Evolutionary conservation across 2,888 invertebrate genomes (phyloP).

Genomic region (Macrophya alboannulata): DNA sequence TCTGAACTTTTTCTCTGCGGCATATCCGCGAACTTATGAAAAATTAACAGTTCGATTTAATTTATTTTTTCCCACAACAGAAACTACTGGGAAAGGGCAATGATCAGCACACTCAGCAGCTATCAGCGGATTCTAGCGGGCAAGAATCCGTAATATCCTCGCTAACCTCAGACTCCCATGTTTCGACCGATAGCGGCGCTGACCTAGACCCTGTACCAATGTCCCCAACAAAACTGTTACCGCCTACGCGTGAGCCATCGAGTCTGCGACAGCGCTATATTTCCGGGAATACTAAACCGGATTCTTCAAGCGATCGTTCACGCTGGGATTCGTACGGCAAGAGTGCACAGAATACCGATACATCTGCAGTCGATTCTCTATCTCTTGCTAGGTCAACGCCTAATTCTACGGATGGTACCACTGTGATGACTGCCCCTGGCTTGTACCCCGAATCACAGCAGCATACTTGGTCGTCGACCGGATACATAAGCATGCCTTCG

Average conservation of each 20-base stretch:
- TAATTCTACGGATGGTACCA: slow-evolving; percentile 70
- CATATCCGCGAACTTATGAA: background rate
- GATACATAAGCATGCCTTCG: slow-evolving; percentile 76
- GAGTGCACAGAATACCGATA: slow-evolving; percentile 71
- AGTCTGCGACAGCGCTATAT: slow-evolving; percentile 77
- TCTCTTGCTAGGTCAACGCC: slow-evolving; percentile 77
- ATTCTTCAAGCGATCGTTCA: slow-evolving; percentile 54
- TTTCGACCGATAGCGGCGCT: slow-evolving; percentile 79
- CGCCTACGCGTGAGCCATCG: slow-evolving; percentile 75
- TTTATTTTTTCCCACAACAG: slow-evolving; percentile 63
- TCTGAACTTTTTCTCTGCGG: background rate
- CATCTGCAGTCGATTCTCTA: slow-evolving; percentile 69
- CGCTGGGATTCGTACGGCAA: slow-evolving; percentile 77
- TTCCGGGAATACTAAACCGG: slow-evolving; percentile 64
- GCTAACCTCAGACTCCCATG: slow-evolving; percentile 81
- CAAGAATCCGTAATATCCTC: slow-evolving; percentile 83
- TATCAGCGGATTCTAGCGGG: slow-evolving; percentile 82
- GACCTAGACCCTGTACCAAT: slow-evolving; percentile 74
- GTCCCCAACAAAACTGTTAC: slow-evolving; percentile 72
- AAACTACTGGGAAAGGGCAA: slow-evolving; percentile 77
- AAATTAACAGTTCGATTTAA: background rate
- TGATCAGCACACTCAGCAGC: slow-evolving; percentile 77
- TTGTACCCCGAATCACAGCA: slow-evolving; percentile 70
- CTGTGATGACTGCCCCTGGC: slow-evolving; percentile 60
- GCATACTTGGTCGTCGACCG: slow-evolving; percentile 75